Conservation (phyloP, 2,888 invertebrate genomes). For the Pachydiplax longipennis region DNA sequence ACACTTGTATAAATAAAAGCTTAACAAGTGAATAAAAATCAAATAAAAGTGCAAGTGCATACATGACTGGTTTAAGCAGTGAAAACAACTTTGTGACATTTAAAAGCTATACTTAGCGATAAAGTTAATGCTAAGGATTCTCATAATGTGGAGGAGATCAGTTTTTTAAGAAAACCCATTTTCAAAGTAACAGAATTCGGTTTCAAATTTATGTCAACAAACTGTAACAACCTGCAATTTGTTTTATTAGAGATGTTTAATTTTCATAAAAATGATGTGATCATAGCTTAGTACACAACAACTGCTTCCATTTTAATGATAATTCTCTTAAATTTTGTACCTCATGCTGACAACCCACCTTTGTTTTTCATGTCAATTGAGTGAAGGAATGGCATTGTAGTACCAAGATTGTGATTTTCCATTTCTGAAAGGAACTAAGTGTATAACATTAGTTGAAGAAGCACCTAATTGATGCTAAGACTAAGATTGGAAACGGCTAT, state of each 20-base stretch:
- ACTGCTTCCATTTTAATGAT: constrained; percentile 16
- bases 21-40: neutral
- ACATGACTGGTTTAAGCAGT: neutral
- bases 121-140: neutral
- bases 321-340: neutral
- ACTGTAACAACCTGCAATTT: neutral
- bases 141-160: neutral
- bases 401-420: neutral
- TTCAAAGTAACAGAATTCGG: neutral
- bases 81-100: neutral
- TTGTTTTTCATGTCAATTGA: neutral
- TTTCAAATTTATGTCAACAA: neutral
- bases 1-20: neutral
- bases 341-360: neutral
- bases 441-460: neutral
- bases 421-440: too few relatives aligned
- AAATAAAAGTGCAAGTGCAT: neutral
- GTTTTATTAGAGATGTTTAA: neutral
- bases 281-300: neutral
- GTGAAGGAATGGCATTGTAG: neutral
- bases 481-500: neutral
- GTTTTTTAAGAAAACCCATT: neutral
- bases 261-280: neutral
- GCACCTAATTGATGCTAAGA: neutral
- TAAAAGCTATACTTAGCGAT: neutral